phyloP scores from a whole-genome alignment of 2,113 vertebrate genomes.

The Capreolus pygargus region DNA sequence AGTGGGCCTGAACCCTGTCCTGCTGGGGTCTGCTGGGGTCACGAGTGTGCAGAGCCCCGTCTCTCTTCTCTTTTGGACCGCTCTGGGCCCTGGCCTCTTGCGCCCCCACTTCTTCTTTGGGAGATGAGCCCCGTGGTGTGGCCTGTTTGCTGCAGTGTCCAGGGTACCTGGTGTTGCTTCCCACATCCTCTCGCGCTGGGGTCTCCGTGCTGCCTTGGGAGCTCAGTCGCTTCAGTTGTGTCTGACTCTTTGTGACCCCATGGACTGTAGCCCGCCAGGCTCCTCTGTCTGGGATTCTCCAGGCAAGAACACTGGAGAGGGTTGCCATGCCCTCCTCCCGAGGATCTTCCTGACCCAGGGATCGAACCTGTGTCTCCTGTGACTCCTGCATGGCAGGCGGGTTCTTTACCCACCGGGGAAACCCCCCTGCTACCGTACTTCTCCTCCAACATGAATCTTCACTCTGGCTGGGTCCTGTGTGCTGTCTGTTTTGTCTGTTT shows the following conservation, averaged over 20 bases:
- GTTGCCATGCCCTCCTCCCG: neutral
- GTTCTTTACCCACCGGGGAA: neutral
- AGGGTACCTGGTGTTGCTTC: neutral
- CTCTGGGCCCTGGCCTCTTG: neutral
- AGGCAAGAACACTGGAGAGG: neutral
- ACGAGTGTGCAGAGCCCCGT: fast-evolving
- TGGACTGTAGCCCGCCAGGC: neutral
- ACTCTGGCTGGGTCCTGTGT: neutral
- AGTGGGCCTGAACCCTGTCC: fast-evolving
- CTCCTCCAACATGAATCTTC: fast-evolving
- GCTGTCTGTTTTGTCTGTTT: neutral
- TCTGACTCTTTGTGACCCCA: neutral
- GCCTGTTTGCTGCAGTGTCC: neutral
- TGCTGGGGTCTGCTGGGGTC: neutral
- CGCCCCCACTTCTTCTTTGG: neutral
- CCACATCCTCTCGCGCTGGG: fast-evolving
- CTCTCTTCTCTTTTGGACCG: no score
- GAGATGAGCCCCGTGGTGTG: neutral
- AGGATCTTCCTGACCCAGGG: neutral
- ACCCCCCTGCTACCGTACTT: neutral
- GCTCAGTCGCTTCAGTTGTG: neutral
- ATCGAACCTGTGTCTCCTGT: neutral
- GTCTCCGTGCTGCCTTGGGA: fast-evolving
- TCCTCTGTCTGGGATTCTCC: neutral
- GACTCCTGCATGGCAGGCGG: neutral